Conservation (phyloP, 1,140 invertebrate species). For the Goniozus legneri region DNA sequence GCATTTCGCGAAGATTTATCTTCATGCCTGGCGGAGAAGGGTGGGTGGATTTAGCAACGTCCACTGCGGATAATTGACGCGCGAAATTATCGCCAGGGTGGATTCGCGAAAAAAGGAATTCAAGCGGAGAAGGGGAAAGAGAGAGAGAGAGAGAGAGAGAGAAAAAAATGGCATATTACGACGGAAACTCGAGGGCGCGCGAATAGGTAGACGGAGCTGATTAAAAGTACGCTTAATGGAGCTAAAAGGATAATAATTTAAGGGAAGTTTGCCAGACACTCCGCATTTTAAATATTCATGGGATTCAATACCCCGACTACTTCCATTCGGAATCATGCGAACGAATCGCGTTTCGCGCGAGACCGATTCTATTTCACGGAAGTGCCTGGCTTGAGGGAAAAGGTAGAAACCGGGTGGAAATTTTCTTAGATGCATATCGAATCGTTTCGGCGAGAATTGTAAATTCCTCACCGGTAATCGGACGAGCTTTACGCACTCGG, state of each 20-base stretch:
- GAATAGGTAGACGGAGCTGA: conserved; percentile 4
- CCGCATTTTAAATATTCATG: conserved; percentile 30
- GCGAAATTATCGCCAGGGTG: background rate
- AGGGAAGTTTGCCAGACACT: conserved; percentile 12
- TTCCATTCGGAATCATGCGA: conserved; percentile 24
- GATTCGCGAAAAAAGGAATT: conserved; percentile 9
- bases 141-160: too few relatives aligned
- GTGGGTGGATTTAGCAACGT: background rate
- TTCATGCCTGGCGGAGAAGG: too few relatives aligned
- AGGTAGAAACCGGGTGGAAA: too few relatives aligned
- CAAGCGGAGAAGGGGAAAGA: conserved; percentile 13
- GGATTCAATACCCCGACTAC: conserved; percentile 24
- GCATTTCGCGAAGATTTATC: too few relatives aligned
- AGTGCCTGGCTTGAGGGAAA: conserved; percentile 1
- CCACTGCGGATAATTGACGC: conserved; percentile 24
- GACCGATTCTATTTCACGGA: conserved; percentile 19
- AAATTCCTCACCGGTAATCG: too few relatives aligned
- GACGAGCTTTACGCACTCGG: too few relatives aligned
- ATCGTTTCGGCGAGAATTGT: too few relatives aligned
- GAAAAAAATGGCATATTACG: too few relatives aligned
- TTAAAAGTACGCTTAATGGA: conserved; percentile 29
- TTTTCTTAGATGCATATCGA: too few relatives aligned
- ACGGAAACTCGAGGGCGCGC: background rate
- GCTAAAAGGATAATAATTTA: conserved; percentile 26
- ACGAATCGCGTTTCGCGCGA: conserved; percentile 17